These are phyloP conservation scores for Acrocephalus scirpaceus DNA, from an alignment of 2,797 vertebrate genomes.

Conservation along the genomic window DNA sequence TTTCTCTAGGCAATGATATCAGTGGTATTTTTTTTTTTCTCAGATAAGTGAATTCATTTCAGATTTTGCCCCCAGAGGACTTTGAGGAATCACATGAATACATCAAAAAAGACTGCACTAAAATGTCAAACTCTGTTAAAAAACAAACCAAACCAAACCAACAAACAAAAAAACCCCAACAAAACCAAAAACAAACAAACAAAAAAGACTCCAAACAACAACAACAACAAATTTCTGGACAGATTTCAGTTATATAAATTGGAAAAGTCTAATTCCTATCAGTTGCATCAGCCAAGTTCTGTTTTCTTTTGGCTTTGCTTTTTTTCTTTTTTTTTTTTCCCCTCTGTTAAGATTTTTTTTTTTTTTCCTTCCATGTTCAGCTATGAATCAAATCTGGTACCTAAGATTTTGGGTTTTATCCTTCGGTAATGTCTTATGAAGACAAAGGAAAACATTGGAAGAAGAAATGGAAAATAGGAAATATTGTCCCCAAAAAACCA, in stretches of 20 bases:
- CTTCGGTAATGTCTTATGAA: not conserved
- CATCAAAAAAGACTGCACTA: not conserved
- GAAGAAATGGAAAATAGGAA: not conserved
- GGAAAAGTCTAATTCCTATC: not conserved
- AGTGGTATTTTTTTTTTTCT: not conserved
- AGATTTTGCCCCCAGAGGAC: not conserved
- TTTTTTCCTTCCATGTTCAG: not conserved
- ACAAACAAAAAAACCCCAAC: not conserved
- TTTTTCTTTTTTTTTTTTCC: not conserved
- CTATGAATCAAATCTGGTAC: not conserved
- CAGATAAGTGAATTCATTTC: slow-evolving; percentile 44
- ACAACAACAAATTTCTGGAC: not conserved
- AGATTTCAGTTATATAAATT: not conserved
- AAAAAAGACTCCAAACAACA: not conserved
- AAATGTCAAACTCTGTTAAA: not conserved
- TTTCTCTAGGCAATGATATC: slow-evolving; percentile 15
- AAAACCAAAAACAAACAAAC: too few relatives aligned
- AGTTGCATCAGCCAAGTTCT: not conserved
- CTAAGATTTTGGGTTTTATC: not conserved
- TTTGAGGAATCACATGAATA: slow-evolving; percentile 2
- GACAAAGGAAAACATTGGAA: not conserved
- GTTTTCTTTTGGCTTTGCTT: not conserved
- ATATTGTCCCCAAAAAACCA: not conserved
- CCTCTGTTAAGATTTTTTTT: not conserved
- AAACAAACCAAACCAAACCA: not conserved